Percentiles rank a stretch among this genome's conserved stretches.
phyloP scores from a whole-genome alignment of 2,888 invertebrate genomes.

The Cephus spinipes region DNA sequence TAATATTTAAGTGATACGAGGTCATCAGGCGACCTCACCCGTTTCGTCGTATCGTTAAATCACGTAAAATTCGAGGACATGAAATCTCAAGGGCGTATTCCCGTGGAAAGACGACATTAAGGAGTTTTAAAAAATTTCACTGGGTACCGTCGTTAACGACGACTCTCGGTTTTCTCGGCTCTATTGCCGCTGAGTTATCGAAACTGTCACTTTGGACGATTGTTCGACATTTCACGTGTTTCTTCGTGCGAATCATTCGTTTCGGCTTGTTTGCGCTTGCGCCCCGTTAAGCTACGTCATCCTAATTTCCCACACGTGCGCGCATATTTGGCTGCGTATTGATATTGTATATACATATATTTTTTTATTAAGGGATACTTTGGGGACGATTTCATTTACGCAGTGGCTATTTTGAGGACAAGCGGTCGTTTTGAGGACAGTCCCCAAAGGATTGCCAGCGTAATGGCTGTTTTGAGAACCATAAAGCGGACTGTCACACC shows the following conservation, averaged over 20 bases:
- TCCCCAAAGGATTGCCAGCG: too few relatives aligned
- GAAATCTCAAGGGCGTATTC: neutral
- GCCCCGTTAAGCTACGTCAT: slow-evolving; percentile 29
- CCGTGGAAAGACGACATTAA: neutral
- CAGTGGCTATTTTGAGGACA: too few relatives aligned
- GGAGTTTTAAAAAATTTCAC: neutral
- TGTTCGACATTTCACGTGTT: slow-evolving; percentile 25
- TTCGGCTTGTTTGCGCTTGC: slow-evolving; percentile 45
- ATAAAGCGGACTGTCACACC: too few relatives aligned
- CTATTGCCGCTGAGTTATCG: neutral
- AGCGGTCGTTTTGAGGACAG: too few relatives aligned
- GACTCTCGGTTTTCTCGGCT: neutral
- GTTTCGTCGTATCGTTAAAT: neutral
- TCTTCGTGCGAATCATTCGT: slow-evolving; percentile 45
- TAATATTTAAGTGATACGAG: neutral
- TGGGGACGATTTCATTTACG: too few relatives aligned
- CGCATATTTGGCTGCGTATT: neutral
- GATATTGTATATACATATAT: neutral
- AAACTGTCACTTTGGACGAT: neutral
- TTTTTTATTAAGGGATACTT: too few relatives aligned
- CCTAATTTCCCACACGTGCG: slow-evolving; percentile 44
- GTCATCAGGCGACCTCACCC: neutral
- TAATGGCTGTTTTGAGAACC: too few relatives aligned
- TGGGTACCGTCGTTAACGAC: neutral
- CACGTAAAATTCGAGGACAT: neutral